phyloP scores from a whole-genome alignment of 2,888 invertebrate genomes.

The Anthophora plumipes region DNA sequence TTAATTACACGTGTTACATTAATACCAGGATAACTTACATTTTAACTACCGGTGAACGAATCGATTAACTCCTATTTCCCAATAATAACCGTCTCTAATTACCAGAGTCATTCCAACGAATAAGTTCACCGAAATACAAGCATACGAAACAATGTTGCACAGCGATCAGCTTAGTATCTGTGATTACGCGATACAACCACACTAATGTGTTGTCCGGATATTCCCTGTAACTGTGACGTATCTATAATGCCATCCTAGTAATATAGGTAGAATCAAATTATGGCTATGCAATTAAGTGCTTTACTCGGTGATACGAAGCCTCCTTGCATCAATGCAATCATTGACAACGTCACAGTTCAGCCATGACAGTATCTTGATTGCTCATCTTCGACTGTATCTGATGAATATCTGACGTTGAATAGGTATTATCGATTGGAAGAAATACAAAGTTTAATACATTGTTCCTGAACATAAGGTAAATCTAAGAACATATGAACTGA shows the following conservation, averaged over 20 bases:
- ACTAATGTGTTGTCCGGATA: slow-evolving; percentile 9
- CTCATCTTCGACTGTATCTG: background rate
- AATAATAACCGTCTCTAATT: background rate
- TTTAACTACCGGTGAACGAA: background rate
- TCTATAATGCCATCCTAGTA: slow-evolving; percentile 38
- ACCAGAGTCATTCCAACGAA: background rate
- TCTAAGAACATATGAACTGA: too few species aligned
- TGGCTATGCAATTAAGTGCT: slow-evolving; percentile 18
- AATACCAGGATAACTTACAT: background rate
- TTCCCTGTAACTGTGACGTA: slow-evolving; percentile 28
- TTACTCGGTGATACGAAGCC: background rate
- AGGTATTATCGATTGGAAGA: too few species aligned
- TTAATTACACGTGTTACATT: background rate
- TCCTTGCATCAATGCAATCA: background rate
- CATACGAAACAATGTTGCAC: background rate
- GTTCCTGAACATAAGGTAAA: too few species aligned
- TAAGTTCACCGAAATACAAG: background rate
- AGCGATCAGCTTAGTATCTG: slow-evolving; percentile 13
- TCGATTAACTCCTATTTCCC: background rate
- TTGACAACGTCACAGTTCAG: slow-evolving; percentile 1
- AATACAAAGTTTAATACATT: too few species aligned
- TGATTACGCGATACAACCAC: slow-evolving; percentile 37
- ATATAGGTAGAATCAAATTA: slow-evolving; percentile 41
- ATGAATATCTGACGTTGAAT: background rate
- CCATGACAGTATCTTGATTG: background rate